phyloP scores from a whole-genome alignment of 1,140 invertebrate genomes.

The Scaptomyza montana region DNA sequence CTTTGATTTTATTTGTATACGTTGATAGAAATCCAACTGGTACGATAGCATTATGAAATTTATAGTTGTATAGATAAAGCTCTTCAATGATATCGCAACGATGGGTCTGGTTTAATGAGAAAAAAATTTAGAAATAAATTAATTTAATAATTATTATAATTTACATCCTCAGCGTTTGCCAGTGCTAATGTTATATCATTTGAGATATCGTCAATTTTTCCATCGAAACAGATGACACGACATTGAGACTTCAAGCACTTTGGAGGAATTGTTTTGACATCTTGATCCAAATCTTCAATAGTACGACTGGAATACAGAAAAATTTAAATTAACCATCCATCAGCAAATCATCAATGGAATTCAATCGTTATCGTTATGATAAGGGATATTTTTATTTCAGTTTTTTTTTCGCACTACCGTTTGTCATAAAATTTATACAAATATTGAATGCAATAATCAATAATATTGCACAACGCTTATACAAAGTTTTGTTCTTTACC shows the following conservation, averaged over 20 bases:
- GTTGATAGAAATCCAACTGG: conserved; percentile 48
- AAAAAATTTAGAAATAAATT: neutral
- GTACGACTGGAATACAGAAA: conserved; percentile 36
- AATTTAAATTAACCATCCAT: neutral
- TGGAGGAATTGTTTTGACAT: neutral
- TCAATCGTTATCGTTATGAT: neutral
- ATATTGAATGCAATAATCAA: conserved; percentile 14
- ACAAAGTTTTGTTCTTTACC: conserved; percentile 5
- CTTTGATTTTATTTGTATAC: conserved; percentile 32
- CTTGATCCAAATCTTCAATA: conserved; percentile 13
- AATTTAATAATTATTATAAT: neutral
- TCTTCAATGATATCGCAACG: conserved; percentile 38
- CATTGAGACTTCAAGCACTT: conserved; percentile 45
- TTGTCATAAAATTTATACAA: neutral
- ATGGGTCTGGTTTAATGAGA: neutral
- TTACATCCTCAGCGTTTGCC: conserved; percentile 9
- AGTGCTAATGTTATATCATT: conserved; percentile 36
- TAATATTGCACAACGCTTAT: neutral
- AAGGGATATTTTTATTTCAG: neutral
- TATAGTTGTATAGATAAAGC: conserved; percentile 51
- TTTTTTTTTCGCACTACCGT: neutral
- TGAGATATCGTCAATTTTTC: conserved; percentile 20
- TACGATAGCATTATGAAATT: conserved; percentile 44
- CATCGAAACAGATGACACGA: conserved; percentile 40
- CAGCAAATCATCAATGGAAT: neutral